A percentile compares a stretch with the other conserved stretches of the same genome.
phyloP scores from a whole-genome alignment of 2,888 invertebrate species.

The Dryomyza anilis region DNA sequence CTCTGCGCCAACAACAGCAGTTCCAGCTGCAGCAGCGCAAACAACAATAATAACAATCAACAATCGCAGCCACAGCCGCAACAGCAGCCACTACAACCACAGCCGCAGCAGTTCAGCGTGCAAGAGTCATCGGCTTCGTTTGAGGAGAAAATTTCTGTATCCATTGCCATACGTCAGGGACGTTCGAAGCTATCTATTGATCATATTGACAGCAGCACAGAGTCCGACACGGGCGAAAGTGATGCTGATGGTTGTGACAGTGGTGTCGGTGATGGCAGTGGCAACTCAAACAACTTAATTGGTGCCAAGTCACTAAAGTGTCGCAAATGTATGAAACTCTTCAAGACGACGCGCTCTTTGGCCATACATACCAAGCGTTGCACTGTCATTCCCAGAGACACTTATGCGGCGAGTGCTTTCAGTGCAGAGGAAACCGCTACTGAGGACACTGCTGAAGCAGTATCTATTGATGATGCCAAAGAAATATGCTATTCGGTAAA shows the following conservation, averaged over 20 bases:
- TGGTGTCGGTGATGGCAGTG: too few relatives aligned
- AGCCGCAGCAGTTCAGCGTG: background rate
- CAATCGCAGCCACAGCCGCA: too few relatives aligned
- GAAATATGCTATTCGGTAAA: background rate
- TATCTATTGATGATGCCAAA: background rate
- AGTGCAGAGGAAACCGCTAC: background rate
- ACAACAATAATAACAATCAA: too few relatives aligned
- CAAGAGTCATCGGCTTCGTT: slow-evolving; percentile 24
- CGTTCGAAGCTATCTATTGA: slow-evolving; percentile 17
- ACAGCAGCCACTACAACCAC: too few relatives aligned
- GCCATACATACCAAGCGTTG: slow-evolving; percentile 25
- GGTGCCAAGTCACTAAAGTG: slow-evolving; percentile 26
- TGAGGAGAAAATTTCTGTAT: slow-evolving; percentile 26
- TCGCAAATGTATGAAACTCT: slow-evolving; percentile 23
- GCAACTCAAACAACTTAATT: too few relatives aligned
- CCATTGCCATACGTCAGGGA: slow-evolving; percentile 21
- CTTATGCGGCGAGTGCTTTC: background rate
- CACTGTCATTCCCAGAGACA: background rate
- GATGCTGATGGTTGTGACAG: background rate
- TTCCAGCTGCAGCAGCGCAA: too few relatives aligned
- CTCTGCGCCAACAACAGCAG: background rate
- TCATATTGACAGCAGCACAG: slow-evolving; percentile 20
- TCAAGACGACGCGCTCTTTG: slow-evolving; percentile 28
- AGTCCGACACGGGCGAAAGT: slow-evolving; percentile 24
- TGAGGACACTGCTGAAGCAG: background rate